Base-by-base conservation (phyloP, 2,113 vertebrate species). In the Myotis brandtii region DNA sequence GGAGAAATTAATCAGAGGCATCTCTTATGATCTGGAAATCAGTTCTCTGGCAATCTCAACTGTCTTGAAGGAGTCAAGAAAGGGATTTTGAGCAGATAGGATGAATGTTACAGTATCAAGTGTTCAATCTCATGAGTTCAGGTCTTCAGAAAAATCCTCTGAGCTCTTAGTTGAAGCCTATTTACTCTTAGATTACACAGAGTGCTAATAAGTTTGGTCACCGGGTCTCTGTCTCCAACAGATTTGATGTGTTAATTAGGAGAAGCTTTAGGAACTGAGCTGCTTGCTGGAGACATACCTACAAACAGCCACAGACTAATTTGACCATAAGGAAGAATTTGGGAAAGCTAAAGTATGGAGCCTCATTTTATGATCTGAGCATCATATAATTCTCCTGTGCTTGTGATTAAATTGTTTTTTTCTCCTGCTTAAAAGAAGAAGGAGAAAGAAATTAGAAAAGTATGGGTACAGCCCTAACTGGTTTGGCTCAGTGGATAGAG, bases 111-210 rank as follows among this genome's bases (percentile, higher is more conserved):
- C 37, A 88, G 67, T 91, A 94, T 76, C 82, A 79, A 84, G 43
- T 87, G 64, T 76, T 91, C 83, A 62, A 59, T 92, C 48, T 94
- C 56, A 62, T 46, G 25, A 83, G 34, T 94, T 88, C n/a, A 56
- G 56, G 73, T 82, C 90, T 91, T 93, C 73, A 84, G 89, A 80
- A 94, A 96, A 96, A 84, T 83, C 52, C 56, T 81, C 20, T 6
- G 21, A n/a, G 32, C 48, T 72, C 59, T 93, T 85, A 66, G 25
- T 88, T 88, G 54, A 94, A 93, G 10, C 75, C 62, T 79, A 0
- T 86, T 93, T 91, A 70, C 56, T 91, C 67, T 81, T 86, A 69
- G 83, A 54, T 82, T 82, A 73, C 27, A 4, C 6, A 23, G 62
- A 82, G 30, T 93, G 5, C 82, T 97, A 85, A 64, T 84, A 88